Conservation (phyloP, 2,888 invertebrate species). For the Himalopsyche japonica region DNA sequence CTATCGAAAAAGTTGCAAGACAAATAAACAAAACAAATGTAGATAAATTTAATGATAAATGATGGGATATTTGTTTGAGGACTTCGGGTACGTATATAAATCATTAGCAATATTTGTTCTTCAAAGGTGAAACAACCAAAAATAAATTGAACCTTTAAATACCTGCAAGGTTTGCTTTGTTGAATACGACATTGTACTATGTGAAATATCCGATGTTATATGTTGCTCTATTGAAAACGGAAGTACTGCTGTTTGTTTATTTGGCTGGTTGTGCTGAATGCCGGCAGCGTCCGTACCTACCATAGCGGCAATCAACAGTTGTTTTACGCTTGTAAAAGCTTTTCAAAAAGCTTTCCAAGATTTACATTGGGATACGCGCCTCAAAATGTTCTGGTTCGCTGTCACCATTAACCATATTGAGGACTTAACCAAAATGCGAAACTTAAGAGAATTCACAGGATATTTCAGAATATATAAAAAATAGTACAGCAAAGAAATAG, state of each 20-base stretch:
- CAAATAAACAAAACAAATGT: no score
- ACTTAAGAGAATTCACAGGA: neutral
- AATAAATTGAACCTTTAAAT: no score
- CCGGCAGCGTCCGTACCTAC: neutral
- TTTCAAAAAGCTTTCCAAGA: constrained; percentile 12
- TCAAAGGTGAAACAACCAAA: no score
- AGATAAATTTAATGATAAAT: no score
- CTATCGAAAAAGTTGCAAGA: no score
- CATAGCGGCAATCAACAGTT: constrained; percentile 24
- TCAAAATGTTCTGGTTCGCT: neutral
- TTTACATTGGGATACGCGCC: constrained; percentile 22
- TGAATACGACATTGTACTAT: neutral
- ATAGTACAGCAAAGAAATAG: no score
- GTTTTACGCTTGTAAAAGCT: constrained; percentile 23
- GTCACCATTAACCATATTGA: neutral
- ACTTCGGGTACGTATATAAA: no score
- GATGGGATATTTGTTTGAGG: no score
- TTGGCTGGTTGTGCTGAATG: neutral
- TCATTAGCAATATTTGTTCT: no score
- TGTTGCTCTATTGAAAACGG: neutral
- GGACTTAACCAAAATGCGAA: neutral
- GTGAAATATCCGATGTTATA: constrained; percentile 8
- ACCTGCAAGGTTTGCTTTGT: neutral
- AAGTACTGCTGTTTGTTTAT: constrained; percentile 4
- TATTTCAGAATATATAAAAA: neutral